phyloP scores from a whole-genome alignment of 2,888 invertebrate genomes.

The Stratiomys singularior region DNA sequence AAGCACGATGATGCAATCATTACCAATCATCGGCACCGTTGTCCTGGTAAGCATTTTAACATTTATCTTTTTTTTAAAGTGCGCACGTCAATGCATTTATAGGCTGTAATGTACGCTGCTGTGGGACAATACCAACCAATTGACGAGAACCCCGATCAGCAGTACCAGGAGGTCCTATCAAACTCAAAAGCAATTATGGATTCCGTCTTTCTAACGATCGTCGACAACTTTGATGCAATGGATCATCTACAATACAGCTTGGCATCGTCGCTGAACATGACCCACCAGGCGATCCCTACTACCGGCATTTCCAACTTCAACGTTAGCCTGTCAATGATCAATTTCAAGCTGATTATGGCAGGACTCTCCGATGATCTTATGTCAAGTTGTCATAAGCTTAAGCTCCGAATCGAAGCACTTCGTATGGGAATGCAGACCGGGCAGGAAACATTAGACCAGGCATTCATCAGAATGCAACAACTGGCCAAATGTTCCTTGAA shows the following conservation, averaged over 20 bases:
- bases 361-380: background rate
- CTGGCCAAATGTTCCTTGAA: background rate
- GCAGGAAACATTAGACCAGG: background rate
- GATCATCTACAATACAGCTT: background rate
- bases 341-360: background rate
- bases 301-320: background rate
- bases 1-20: background rate
- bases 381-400: background rate
- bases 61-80: background rate
- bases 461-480: background rate
- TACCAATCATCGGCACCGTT: background rate
- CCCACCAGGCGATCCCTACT: background rate
- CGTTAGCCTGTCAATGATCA: background rate
- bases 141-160: background rate
- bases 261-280: background rate
- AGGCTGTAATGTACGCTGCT: background rate
- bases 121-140: background rate
- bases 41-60: slow-evolving; percentile 14
- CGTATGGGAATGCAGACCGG: slow-evolving; percentile 28
- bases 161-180: background rate
- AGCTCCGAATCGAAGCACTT: slow-evolving; percentile 15
- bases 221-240: slow-evolving; percentile 5
- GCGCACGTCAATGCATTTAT: background rate
- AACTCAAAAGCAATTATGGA: slow-evolving; percentile 25
- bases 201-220: slow-evolving; percentile 1